These are phyloP conservation scores for Tolypeutes matacus DNA, from an alignment of 2,797 vertebrate species.

Conservation along the genomic window DNA sequence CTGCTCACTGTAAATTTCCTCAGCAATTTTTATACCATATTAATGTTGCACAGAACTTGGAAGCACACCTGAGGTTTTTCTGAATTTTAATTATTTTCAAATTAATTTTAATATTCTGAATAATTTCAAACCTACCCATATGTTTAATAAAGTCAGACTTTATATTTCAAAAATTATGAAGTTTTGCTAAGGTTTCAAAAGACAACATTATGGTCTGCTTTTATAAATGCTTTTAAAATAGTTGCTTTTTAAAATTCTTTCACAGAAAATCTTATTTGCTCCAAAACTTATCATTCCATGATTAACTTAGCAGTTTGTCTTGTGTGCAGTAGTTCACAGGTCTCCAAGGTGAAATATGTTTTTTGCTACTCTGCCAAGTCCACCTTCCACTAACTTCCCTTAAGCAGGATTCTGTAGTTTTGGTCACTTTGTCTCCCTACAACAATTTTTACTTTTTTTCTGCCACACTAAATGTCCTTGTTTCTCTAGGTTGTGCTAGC, in stretches of 20 bases:
- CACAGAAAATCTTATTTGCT: constrained; percentile 72
- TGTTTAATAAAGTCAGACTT: constrained; percentile 88
- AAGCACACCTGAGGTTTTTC: constrained; percentile 82
- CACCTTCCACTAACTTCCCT: not conserved
- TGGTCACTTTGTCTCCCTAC: not conserved
- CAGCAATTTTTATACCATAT: constrained; percentile 85
- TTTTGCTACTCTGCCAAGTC: not conserved
- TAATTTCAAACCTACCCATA: constrained; percentile 85
- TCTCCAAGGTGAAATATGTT: not conserved
- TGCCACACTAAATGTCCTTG: not conserved
- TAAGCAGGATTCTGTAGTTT: not conserved
- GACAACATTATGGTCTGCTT: constrained; percentile 83
- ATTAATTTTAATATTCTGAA: constrained; percentile 89
- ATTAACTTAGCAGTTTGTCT: constrained; percentile 52
- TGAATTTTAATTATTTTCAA: constrained; percentile 90
- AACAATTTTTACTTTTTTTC: not conserved
- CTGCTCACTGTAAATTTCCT: constrained; percentile 89
- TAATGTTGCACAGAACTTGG: constrained; percentile 86
- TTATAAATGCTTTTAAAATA: constrained; percentile 83
- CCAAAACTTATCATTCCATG: constrained; percentile 61
- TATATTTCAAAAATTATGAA: constrained; percentile 82
- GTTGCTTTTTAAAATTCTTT: constrained; percentile 75
- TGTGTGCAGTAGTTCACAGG: not conserved
- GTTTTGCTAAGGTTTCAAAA: constrained; percentile 85
- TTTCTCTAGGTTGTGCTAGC: not conserved